These are phyloP conservation scores for Drosophila biarmipes DNA, from an alignment of 1,140 invertebrate genomes.

Conservation along the genomic window DNA sequence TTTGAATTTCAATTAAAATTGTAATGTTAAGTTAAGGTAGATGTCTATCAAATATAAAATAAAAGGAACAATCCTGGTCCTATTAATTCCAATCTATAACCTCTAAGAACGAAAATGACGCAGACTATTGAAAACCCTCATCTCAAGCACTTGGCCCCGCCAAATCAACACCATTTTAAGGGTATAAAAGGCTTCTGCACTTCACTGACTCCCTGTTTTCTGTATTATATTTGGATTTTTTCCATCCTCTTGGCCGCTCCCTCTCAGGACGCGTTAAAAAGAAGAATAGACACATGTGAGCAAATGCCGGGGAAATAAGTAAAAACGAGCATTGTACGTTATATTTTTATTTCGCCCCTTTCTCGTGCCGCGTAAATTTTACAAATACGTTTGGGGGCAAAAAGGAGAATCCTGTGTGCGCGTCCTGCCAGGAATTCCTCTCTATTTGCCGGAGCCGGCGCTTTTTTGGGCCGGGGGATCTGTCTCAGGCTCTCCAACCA, in stretches of 20 bases:
- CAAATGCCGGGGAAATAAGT: slow-evolving; percentile 54
- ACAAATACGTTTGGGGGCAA: slow-evolving; percentile 68
- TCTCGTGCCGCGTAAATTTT: slow-evolving; percentile 63
- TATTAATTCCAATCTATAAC: neutral
- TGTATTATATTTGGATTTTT: slow-evolving; percentile 24
- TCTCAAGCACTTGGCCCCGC: neutral
- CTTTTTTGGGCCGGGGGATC: slow-evolving; percentile 31
- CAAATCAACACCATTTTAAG: slow-evolving; percentile 28
- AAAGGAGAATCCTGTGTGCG: slow-evolving; percentile 9
- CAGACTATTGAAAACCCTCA: neutral
- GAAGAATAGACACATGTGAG: slow-evolving; percentile 65
- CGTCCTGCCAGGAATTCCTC: slow-evolving; percentile 34
- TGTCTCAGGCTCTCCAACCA: slow-evolving; percentile 29
- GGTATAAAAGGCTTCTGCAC: slow-evolving; percentile 40
- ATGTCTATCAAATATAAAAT: no score
- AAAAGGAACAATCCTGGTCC: neutral
- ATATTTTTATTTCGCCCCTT: slow-evolving; percentile 47
- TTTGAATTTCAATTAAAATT: neutral
- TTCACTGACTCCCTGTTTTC: slow-evolving; percentile 33
- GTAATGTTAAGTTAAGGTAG: no score
- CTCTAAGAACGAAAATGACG: neutral
- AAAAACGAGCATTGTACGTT: slow-evolving; percentile 54
- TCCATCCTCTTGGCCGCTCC: slow-evolving; percentile 6
- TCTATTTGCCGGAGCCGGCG: slow-evolving; percentile 45
- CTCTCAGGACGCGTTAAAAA: slow-evolving; percentile 47